These are phyloP conservation scores for Plusia festucae DNA, from an alignment of 2,888 invertebrate species.

Conservation along the genomic window DNA sequence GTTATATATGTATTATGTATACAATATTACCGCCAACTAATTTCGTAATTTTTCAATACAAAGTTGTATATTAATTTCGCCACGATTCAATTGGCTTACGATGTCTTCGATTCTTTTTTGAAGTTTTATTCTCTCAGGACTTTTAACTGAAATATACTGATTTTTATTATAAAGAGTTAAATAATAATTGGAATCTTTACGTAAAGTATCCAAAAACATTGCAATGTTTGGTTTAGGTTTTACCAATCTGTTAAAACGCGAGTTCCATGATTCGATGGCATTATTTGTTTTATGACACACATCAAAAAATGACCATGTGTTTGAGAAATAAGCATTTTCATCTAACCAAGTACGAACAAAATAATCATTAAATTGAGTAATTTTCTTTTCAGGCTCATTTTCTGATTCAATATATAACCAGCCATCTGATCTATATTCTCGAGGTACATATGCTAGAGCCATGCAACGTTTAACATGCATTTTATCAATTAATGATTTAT, in stretches of 20 bases:
- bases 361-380: not conserved
- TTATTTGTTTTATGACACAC: no score
- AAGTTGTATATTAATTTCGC: not conserved
- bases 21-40: not conserved
- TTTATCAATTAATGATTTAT: slow-evolving; percentile 18
- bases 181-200: not conserved
- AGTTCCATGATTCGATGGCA: no score
- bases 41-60: not conserved
- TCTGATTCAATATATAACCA: not conserved
- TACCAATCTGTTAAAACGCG: no score
- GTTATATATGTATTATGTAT: no score
- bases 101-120: not conserved
- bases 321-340: not conserved
- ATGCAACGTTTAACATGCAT: slow-evolving; percentile 16
- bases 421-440: slow-evolving; percentile 9
- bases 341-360: not conserved
- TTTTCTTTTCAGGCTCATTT: not conserved
- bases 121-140: not conserved
- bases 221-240: no score
- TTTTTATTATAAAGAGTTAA: not conserved
- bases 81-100: not conserved
- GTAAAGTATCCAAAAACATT: no score
- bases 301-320: not conserved
- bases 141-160: not conserved
- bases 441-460: slow-evolving; percentile 18